Conservation (phyloP, 2,888 invertebrate genomes). For the Macaria liturata region DNA sequence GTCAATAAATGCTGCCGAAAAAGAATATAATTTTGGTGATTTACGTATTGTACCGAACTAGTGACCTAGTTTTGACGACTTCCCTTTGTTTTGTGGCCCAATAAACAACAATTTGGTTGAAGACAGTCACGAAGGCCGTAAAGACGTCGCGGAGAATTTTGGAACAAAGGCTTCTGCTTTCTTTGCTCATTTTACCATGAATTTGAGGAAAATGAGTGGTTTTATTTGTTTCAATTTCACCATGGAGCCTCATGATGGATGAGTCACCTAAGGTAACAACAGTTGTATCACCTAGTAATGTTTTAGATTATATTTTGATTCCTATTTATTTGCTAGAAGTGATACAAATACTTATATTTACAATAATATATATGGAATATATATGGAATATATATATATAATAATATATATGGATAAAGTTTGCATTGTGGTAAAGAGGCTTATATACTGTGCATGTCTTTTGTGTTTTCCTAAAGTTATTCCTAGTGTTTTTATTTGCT, state of each 20-base stretch:
- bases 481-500: too few relatives aligned
- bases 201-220: constrained; percentile 32
- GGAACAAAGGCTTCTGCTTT: constrained; percentile 13
- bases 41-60: constrained; percentile 41
- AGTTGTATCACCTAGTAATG: too few relatives aligned
- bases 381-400: too few relatives aligned
- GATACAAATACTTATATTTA: too few relatives aligned
- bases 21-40: constrained; percentile 10
- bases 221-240: constrained; percentile 6
- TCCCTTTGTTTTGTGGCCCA: constrained; percentile 47
- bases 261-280: constrained; percentile 40
- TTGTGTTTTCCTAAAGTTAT: too few relatives aligned
- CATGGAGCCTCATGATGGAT: constrained; percentile 56
- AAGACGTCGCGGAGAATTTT: background rate
- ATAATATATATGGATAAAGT: too few relatives aligned
- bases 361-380: too few relatives aligned
- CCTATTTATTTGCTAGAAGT: too few relatives aligned
- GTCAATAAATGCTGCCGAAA: constrained; percentile 27
- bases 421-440: too few relatives aligned
- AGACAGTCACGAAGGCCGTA: constrained; percentile 21
- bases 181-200: constrained; percentile 7
- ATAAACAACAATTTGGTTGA: constrained; percentile 21
- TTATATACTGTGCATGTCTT: too few relatives aligned
- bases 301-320: too few relatives aligned
- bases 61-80: constrained; percentile 55